phyloP scores from a whole-genome alignment of 2,888 invertebrate species.

The Pyrochroa serraticornis region DNA sequence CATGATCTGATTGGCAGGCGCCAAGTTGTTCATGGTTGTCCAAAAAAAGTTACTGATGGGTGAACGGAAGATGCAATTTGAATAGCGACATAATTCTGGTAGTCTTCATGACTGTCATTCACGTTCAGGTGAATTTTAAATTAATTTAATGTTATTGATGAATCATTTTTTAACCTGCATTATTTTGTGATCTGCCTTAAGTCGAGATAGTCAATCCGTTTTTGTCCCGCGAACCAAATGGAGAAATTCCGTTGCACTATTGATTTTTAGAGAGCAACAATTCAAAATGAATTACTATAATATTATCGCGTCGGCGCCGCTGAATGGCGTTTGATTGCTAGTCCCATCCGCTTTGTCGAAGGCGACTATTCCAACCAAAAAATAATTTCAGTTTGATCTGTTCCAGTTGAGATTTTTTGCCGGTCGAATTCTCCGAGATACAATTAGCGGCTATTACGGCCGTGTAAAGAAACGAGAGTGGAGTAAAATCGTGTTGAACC shows the following conservation, averaged over 20 bases:
- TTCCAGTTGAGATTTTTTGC: constrained; percentile 28
- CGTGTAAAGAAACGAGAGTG: constrained; percentile 27
- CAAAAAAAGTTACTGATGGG: too few relatives aligned
- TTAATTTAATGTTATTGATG: constrained; percentile 10
- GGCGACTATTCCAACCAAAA: too few relatives aligned
- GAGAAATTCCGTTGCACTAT: neutral
- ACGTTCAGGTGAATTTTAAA: neutral
- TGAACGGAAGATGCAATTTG: too few relatives aligned
- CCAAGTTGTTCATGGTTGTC: too few relatives aligned
- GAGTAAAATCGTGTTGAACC: constrained; percentile 35
- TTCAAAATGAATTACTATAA: too few relatives aligned
- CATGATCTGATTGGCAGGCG: too few relatives aligned
- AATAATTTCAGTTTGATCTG: constrained; percentile 5
- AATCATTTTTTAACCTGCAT: constrained; percentile 5
- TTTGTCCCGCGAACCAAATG: neutral
- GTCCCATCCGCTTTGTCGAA: neutral
- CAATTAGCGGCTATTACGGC: constrained; percentile 36
- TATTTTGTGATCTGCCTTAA: constrained; percentile 1
- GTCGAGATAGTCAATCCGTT: neutral
- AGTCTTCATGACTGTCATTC: too few relatives aligned
- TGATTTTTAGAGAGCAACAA: neutral
- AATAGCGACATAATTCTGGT: too few relatives aligned
- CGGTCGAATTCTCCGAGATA: constrained; percentile 29
- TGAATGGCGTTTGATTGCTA: constrained; percentile 6
- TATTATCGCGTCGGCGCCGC: neutral